Evolutionary conservation across 2,888 invertebrate genomes (phyloP), one percentile per base, ranked within the genome.

Genomic region (Rhodophaea formosa): DNA sequence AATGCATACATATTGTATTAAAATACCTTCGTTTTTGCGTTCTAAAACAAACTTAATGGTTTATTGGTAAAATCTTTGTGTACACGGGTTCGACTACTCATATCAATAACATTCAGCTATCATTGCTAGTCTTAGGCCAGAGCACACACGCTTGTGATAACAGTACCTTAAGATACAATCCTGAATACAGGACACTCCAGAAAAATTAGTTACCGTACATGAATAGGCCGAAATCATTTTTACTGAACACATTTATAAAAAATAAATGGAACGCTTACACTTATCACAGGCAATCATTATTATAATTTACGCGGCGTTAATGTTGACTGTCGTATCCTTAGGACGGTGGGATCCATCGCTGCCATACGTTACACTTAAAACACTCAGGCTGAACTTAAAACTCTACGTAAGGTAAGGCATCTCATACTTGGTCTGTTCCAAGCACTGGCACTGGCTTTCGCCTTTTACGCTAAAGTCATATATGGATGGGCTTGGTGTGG

Each of bases 331-430:
- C 45, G 46, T 46, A 55, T 49, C 49, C 30, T 16, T 56, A 49
- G 49, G 49, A 60, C 65, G 65, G 65, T 65, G 65, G 65, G 64
- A 53, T 62, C 59, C 59, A 57, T 58, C 52, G 49, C 58, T 60
- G 62, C 64, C 59, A 59, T 56, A 55, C 60, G 57, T 58, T 49
- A 35, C 51, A 35, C 61, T 59, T 58, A 60, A 53, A 60, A 56
- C 59, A 59, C 51, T 49, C 52, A 59, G 59, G 58, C 58, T 56
- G 51, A 57, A 54, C 53, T 49, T 56, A 45, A 46, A 47, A 42
- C 32, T 45, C 54, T 45, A 55, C 44, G 53, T 42, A 56, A 49
- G 71, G 67, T 86, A 86, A 87, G 87, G 87, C 88, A 86, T 84
- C 73, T 79, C 72, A 73, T 72, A 68, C 74, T 73, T 72, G 77